Base-by-base conservation (phyloP, 1,140 invertebrate genomes). In the Lasioglossum baleicum region DNA sequence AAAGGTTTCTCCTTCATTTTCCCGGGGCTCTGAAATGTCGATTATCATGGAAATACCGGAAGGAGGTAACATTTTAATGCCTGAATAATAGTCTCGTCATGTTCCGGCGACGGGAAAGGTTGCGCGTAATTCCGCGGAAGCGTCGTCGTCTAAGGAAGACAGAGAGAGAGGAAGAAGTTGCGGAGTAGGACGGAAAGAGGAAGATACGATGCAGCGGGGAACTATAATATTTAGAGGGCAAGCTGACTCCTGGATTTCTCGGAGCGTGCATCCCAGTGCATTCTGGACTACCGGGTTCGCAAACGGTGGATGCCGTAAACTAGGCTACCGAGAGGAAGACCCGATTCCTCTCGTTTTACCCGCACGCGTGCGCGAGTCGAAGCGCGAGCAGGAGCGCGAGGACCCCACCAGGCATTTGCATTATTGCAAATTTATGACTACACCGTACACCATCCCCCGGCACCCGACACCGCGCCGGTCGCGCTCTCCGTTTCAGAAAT, bases 381-480 rank as follows among this genome's bases (percentile, higher is more conserved):
- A 71, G 76, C 80, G 71, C 13, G 15, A 17, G 82, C 65, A 15
- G 58, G 35, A 11, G 35, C 75, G 68, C 56, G 51, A 67, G 13
- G 81, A 64, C 83, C 81, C 88, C 87, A 87, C 84, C 84, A 85
- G 88, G 85, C 90, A 91, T 91, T 91, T 91, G 90, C 90, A 91
- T 91, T 91, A 91, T 90, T 90, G 90, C 90, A 91, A 91, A 91
- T 91, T 91, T 91, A 91, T 91, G 90, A 90, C 90, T 88, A 88
- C 75, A 87, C 88, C 81, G 73, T 79, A 75, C 83, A 72, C 75
- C 80, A 73, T 75, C 87, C 72, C 66, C 48, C 82, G 86, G 83
- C 60, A 69, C 26, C 82, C 83, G 81, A 80, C 83, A 84, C 85
- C 88, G 75, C 82, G 35, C 35, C 35, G 78, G 83, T 76, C 74